phyloP scores from a whole-genome alignment of 2,888 invertebrate genomes.

The Diaphora mendica region DNA sequence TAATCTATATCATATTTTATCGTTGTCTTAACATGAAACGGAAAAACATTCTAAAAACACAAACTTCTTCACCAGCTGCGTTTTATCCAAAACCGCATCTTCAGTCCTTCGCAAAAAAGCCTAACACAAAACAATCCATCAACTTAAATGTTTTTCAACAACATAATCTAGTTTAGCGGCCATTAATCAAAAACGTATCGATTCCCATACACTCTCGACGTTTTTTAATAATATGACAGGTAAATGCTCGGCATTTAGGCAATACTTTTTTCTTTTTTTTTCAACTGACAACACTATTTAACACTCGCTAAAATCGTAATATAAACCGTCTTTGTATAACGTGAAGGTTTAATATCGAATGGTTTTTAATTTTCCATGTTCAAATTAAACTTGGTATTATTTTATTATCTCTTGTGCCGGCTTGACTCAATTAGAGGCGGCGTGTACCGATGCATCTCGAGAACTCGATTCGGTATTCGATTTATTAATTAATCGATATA shows the following conservation, averaged over 20 bases:
- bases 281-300: conserved; percentile 53
- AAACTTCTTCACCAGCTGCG: conserved; percentile 30
- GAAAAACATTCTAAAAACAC: not conserved
- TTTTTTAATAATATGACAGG: conserved; percentile 85
- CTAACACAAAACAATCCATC: conserved; percentile 56
- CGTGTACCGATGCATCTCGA: conserved; percentile 78
- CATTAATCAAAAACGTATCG: conserved; percentile 83
- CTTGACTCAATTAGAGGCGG: conserved; percentile 85
- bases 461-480: conserved; percentile 79
- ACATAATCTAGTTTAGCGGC: conserved; percentile 77
- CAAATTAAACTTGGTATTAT: conserved; percentile 40
- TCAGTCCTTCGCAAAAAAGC: conserved; percentile 44
- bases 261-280: conserved; percentile 67
- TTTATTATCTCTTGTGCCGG: conserved; percentile 79
- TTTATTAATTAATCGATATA: conserved; percentile 87
- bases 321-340: conserved; percentile 4
- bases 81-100: conserved; percentile 32
- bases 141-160: conserved; percentile 67
- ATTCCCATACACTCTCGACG: conserved; percentile 77
- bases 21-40: not conserved
- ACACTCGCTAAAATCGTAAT: not conserved
- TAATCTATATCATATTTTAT: too few relatives aligned
- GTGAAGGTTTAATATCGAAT: conserved; percentile 46
- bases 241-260: conserved; percentile 85
- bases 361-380: conserved; percentile 16